A percentile compares a stretch with the other conserved stretches of the same genome.
phyloP scores from a whole-genome alignment of 2,888 invertebrate genomes.

The Anoncus sp. region DNA sequence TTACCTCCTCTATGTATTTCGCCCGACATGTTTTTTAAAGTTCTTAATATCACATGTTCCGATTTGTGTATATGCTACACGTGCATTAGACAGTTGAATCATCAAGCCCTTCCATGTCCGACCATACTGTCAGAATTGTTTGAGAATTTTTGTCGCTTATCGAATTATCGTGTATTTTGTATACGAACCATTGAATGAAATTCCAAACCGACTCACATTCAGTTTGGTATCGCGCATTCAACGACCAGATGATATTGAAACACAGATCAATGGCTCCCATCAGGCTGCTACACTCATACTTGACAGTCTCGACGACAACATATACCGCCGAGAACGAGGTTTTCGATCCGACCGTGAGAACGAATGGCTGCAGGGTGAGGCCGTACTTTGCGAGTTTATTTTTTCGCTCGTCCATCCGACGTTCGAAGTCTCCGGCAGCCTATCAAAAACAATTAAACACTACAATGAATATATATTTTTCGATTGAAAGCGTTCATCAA shows the following conservation, averaged over 20 bases:
- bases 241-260: conserved; percentile 38
- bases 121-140: conserved; percentile 21
- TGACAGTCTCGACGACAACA: conserved; percentile 27
- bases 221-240: conserved; percentile 33
- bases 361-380: conserved; percentile 34
- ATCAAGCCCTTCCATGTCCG: conserved; percentile 28
- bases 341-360: conserved; percentile 37
- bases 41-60: too few species aligned
- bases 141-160: conserved; percentile 18
- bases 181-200: conserved; percentile 44
- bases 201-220: conserved; percentile 46
- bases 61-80: too few species aligned
- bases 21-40: too few species aligned
- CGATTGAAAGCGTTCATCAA: too few species aligned
- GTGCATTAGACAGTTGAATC: too few species aligned
- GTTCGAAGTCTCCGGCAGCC: conserved; percentile 22
- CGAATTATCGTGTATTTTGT: conserved; percentile 15
- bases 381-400: conserved; percentile 32
- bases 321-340: conserved; percentile 32
- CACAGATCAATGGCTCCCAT: conserved; percentile 46
- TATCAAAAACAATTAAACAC: conserved; percentile 2
- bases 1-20: too few species aligned
- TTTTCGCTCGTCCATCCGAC: conserved; percentile 22
- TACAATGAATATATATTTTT: neutral
- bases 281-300: conserved; percentile 37